phyloP scores from a whole-genome alignment of 2,888 invertebrate species.

The Formica aserva region DNA sequence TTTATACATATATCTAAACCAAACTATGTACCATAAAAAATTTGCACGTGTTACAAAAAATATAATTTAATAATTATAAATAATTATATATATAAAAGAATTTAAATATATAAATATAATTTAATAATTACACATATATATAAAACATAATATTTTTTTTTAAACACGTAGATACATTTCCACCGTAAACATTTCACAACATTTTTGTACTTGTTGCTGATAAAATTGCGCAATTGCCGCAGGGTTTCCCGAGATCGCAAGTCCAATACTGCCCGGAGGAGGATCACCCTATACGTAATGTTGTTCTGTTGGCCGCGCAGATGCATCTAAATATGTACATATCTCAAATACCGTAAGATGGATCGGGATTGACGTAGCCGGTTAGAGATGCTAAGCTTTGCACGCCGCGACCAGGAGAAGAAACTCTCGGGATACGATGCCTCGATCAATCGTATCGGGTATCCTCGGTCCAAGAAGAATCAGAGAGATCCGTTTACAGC shows the following conservation, averaged over 20 bases:
- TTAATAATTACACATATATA: not conserved
- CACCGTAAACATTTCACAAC: not conserved
- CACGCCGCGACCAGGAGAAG: not conserved
- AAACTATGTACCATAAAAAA: not conserved
- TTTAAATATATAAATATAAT: not conserved
- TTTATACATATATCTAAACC: not conserved
- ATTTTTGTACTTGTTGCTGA: not conserved
- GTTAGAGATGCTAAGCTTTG: not conserved
- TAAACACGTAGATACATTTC: not conserved
- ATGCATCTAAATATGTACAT: conserved; percentile 50
- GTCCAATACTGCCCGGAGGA: conserved; percentile 29
- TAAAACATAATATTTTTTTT: not conserved
- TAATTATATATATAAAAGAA: not conserved
- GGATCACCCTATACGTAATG: conserved; percentile 73
- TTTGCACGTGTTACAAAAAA: not conserved
- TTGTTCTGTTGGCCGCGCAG: conserved; percentile 55
- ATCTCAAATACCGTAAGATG: conserved; percentile 38
- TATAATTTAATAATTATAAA: too few species aligned
- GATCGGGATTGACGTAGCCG: conserved; percentile 17
- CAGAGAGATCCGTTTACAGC: conserved; percentile 22
- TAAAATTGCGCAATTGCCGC: conserved; percentile 9
- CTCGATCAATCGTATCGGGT: not conserved
- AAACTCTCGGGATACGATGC: not conserved
- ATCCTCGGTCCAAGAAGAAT: not conserved
- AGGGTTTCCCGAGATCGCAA: not conserved